Evolutionary conservation across 2,113 vertebrate species (phyloP), one percentile per base, ranked within the genome.

Genomic region (Ia io): DNA sequence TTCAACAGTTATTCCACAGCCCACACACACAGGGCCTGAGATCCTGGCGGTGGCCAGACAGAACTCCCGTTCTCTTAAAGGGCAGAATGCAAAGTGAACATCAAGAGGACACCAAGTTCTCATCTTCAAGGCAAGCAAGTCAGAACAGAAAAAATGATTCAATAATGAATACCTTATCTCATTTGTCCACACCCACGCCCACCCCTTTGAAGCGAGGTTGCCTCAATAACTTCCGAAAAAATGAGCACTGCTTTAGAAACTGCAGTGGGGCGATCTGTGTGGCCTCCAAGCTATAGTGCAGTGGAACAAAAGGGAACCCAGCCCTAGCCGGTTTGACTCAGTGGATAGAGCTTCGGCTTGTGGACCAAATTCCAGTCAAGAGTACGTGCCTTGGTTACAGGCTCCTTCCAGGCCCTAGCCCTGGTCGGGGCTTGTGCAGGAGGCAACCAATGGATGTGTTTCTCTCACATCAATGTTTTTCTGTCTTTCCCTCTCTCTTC

Each of bases 61-160:
- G 37, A 35, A 25, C 17, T n/a, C 28, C 53, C 25, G 30, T 69
- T 49, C 44, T 91, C 82, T n/a, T 47, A n/a, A 83, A 28, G 25
- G 40, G 40, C n/a, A 20, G 28, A 44, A 37, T 32, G 53, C 61
- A 71, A 88, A 85, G 10, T 63, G 63, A 22, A 23, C 23, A 69
- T 35, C 9, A 1, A 14, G 12, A 67, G 18, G n/a, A 59, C 20
- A 88, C 42, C 32, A 67, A 84, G n/a, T 7, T 42, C 70, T 51
- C 51, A 53, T 28, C 49, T 44, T 77, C 78, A 59, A 79, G 9
- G 67, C 37, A 70, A 86, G 16, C n/a, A n/a, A 61, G 67, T 59
- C 35, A 77, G 61, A 79, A 69, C 22, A 93, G 76, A 42, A 97
- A 67, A 90, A 59, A 69, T 63, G 90, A 88, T 44, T 90, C 74